Base-by-base conservation (phyloP, 2,797 vertebrate genomes). In the Acipenser ruthenus region DNA sequence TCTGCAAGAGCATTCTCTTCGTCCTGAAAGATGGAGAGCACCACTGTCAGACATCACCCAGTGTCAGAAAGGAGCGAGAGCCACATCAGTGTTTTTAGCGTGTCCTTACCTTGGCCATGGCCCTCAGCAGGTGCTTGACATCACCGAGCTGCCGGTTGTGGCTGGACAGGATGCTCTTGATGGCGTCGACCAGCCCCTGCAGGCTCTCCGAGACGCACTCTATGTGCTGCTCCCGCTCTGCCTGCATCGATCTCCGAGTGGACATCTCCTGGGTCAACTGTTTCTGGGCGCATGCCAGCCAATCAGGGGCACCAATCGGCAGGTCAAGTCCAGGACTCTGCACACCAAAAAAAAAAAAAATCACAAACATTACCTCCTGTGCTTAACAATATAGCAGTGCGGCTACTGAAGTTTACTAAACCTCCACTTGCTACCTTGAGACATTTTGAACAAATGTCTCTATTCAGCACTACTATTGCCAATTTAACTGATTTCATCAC, bases 111-210 rank as follows among this genome's bases (percentile, higher is more conserved):
- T 99, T 99, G 49, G 97, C 95, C 96, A 99, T 99, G 72, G 96
- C 95, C 77, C 93, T 93, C 60, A 99, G 86, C 23, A 99, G 90
- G 84, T 99, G 94, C 70, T 99, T 99, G 70, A 99, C 95, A 47
- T 99, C 96, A 12, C 92, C 95, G 66, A 99, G 90, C 9, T 94
- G 95, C n/a, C 94, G 90, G 80, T 98, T 98, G 89, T 99, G 97
- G 73, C 82, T 91, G 0, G 95, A 97, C 65, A 99, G 89, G 68
- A 91, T 93, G 12, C 91, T 94, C 86, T 99, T 99, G 75, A 99
- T 95, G 75, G 85, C 89, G 87, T 99, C 97, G 1, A 99, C 94
- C 72, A 99, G 82, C 67, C 94, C 92, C 83, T 99, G 97, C 72
- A 96, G 86, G 0, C 91, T 90, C 80, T 99, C 97, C 62, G 92